These are phyloP conservation scores for Xiphydria camelus DNA, from an alignment of 2,888 invertebrate species.

Conservation along the genomic window DNA sequence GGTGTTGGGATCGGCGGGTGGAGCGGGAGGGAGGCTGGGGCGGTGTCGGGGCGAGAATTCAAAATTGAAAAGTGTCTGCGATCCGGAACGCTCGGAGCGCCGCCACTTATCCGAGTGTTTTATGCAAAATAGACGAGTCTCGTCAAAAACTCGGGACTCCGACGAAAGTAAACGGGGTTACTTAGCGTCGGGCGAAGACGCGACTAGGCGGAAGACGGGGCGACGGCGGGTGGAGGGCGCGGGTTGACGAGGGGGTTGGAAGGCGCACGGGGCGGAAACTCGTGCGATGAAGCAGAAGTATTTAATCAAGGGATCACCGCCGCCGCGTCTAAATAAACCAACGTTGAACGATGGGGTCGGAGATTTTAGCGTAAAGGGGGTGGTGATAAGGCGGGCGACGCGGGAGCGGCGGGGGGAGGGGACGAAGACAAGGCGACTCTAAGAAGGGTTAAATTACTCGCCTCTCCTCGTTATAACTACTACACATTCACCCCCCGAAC, in stretches of 20 bases:
- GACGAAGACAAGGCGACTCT: conserved; percentile 43
- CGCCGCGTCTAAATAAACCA: conserved; percentile 46
- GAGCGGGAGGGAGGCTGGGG: too few species aligned
- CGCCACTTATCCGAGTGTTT: too few species aligned
- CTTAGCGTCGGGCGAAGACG: conserved; percentile 4
- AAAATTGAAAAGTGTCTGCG: too few species aligned
- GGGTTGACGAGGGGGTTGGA: conserved; percentile 13
- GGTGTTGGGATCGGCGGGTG: too few species aligned
- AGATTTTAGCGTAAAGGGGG: conserved; percentile 41
- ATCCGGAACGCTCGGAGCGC: too few species aligned
- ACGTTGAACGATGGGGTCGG: conserved; percentile 47
- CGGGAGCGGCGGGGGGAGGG: conserved; percentile 10
- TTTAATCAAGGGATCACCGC: conserved; percentile 51
- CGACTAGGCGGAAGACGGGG: background rate
- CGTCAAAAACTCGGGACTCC: background rate
- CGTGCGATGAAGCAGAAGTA: conserved; percentile 39
- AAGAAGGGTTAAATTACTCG: conserved; percentile 49
- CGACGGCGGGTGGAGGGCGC: background rate
- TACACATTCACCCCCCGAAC: conserved; percentile 20
- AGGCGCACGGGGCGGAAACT: conserved; percentile 11
- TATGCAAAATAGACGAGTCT: conserved; percentile 1
- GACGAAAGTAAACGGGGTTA: conserved; percentile 1
- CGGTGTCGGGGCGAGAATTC: too few species aligned
- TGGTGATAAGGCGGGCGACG: conserved; percentile 35
- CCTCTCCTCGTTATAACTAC: conserved; percentile 44